Conservation (phyloP, 2,888 invertebrate genomes). For the Teleogryllus oceanicus region DNA sequence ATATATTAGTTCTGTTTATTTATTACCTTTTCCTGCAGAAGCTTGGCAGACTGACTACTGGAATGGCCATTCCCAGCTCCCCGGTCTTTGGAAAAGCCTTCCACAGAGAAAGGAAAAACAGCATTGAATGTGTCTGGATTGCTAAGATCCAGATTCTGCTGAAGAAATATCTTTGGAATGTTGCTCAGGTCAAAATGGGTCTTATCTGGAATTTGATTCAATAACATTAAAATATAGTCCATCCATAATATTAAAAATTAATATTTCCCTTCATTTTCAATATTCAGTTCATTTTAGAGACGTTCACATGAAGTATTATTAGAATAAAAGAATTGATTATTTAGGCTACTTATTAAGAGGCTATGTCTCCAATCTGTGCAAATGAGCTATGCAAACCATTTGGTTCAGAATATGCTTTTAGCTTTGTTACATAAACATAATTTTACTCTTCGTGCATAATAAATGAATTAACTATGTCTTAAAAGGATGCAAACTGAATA, state of each 20-base stretch:
- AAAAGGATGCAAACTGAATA: no score
- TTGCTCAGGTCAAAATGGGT: constrained; percentile 56
- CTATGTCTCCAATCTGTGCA: no score
- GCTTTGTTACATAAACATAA: no score
- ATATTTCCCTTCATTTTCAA: background rate
- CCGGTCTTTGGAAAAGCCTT: constrained; percentile 38
- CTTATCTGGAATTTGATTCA: constrained; percentile 44
- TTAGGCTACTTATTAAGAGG: no score
- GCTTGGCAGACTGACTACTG: constrained; percentile 50
- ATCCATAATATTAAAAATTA: background rate
- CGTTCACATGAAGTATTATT: no score
- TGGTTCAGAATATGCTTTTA: no score
- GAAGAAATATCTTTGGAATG: constrained; percentile 82
- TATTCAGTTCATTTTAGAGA: no score
- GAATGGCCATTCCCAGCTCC: constrained; percentile 36
- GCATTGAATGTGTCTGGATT: constrained; percentile 76
- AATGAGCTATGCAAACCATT: no score
- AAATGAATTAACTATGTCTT: no score
- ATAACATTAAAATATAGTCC: no score
- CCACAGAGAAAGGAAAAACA: constrained; percentile 70
- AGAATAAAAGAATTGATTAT: no score
- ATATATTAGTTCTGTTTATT: background rate
- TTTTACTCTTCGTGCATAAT: no score
- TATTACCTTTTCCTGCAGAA: constrained; percentile 76
- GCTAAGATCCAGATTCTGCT: constrained; percentile 73